Conservation (phyloP, 2,797 vertebrate species). For the Poecile montanus region DNA sequence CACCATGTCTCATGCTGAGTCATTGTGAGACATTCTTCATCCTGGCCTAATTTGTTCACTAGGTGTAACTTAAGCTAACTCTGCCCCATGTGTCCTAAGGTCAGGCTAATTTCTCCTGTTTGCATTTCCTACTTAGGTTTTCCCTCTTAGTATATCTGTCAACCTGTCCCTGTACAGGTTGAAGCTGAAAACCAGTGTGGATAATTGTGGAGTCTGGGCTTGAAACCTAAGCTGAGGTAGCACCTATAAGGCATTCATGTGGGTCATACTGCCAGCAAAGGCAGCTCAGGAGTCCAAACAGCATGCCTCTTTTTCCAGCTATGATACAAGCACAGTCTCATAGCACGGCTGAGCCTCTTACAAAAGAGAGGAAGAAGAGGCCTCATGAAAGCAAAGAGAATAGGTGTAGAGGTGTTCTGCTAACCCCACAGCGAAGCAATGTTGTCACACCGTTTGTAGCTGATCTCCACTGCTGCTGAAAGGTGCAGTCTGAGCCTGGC, state of each 20-base stretch:
- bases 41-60: neutral
- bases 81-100: neutral
- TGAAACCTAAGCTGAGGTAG: neutral
- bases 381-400: neutral
- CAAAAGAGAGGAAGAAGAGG: neutral
- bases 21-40: neutral
- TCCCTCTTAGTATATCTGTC: neutral
- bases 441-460: neutral
- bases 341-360: neutral
- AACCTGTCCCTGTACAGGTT: neutral
- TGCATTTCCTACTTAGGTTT: neutral
- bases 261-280: neutral
- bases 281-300: neutral
- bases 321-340: neutral
- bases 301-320: neutral
- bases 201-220: neutral
- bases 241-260: neutral
- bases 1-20: neutral
- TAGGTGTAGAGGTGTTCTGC: neutral
- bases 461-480: neutral
- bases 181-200: neutral
- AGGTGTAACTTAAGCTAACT: neutral
- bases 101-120: neutral
- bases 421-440: rapidly evolving
- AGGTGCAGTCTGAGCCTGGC: neutral